Conservation (phyloP, 2,797 vertebrate species). For the Hafferia zeledoni region DNA sequence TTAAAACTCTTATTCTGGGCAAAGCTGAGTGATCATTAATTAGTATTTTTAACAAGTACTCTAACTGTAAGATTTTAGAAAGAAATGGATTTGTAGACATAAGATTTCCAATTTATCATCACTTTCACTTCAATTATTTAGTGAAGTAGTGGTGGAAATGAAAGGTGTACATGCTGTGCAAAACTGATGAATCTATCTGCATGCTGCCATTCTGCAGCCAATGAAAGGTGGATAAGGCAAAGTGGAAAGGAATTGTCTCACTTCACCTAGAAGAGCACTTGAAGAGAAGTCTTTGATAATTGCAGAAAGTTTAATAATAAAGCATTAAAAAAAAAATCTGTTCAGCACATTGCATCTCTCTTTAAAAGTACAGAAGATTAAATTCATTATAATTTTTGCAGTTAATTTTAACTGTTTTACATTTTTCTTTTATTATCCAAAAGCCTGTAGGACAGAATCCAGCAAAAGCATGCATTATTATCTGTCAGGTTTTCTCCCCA, state of each 20-base stretch:
- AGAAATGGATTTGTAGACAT: neutral
- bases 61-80: neutral
- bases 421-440: neutral
- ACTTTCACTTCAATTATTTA: slow-evolving; percentile 31
- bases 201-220: neutral
- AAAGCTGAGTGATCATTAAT: neutral
- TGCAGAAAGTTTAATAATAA: neutral
- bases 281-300: neutral
- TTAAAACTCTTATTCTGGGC: neutral
- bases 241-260: slow-evolving; percentile 1
- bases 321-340: neutral
- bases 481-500: neutral
- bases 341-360: neutral
- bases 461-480: neutral
- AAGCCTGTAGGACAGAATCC: neutral
- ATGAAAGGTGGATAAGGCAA: neutral
- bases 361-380: neutral
- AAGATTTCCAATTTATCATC: neutral
- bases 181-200: neutral
- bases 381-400: neutral
- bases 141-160: neutral
- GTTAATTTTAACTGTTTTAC: neutral
- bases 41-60: neutral
- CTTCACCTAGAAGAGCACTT: neutral
- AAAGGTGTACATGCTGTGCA: neutral